Evolutionary conservation across 2,888 invertebrate species (phyloP).

Genomic region (Drosophila mimica): DNA sequence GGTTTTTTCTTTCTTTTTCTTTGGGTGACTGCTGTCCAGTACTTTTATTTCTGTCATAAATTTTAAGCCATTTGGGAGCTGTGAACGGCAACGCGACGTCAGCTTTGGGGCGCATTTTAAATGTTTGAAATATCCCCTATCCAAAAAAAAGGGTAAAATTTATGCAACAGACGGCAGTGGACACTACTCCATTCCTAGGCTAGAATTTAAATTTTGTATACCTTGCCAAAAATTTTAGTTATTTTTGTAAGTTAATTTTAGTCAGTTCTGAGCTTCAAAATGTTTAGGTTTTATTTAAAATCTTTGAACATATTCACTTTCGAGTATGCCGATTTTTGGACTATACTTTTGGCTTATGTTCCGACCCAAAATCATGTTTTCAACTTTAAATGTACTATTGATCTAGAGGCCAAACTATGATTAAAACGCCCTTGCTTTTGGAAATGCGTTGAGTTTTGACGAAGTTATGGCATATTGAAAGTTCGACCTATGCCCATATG

Average conservation of each 20-base stretch:
- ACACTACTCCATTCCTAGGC: conserved; percentile 6
- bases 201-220: neutral
- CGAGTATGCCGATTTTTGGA: neutral
- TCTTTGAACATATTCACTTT: neutral
- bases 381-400: too few species aligned
- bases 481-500: too few species aligned
- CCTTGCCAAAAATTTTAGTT: conserved; percentile 6
- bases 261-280: neutral
- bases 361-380: too few species aligned
- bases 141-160: conserved; percentile 2
- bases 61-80: conserved; percentile 80
- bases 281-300: neutral
- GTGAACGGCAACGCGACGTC: conserved; percentile 65
- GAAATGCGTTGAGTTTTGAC: too few species aligned
- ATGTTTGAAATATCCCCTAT: conserved; percentile 46
- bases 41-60: conserved; percentile 79
- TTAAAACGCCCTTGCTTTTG: too few species aligned
- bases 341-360: too few species aligned
- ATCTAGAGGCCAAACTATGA: too few species aligned
- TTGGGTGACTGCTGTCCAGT: conserved; percentile 56
- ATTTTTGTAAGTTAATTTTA: neutral
- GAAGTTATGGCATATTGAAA: too few species aligned
- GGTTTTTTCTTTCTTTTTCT: conserved; percentile 27
- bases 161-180: conserved; percentile 15
- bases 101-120: conserved; percentile 69